Base-by-base conservation (phyloP, 2,888 invertebrate genomes). In the Antitype chi region DNA sequence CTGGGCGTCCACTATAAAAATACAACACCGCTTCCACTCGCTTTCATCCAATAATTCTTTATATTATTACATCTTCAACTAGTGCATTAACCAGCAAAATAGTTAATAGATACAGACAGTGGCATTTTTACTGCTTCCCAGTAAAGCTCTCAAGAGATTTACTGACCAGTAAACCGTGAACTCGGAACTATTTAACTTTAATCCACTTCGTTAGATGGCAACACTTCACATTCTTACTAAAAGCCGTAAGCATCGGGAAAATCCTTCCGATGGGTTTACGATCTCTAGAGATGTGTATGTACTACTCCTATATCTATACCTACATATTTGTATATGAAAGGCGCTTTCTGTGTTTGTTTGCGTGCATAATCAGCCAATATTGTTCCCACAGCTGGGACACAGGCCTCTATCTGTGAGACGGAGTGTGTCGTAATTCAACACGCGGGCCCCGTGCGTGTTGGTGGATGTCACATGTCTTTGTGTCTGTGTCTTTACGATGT, bases 131-230 rank as follows among this genome's bases (percentile, higher is more conserved):
- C 52, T 63, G 53, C 71, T 71, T 59, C n/a, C 53, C 28, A 62
- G 69, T 55, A 72, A 70, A 32, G 13, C 62, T 68, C 43, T 60
- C 47, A 43, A 32, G 69, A 55, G 74, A 74, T 80, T 69, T 70
- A 55, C 53, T 62, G 60, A 7, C 74, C 69, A 64, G 71, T 32
- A 70, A 60, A 74, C 49, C 66, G 59, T 76, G 67, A 74, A 84
- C 47, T 47, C 20, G 28, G 47, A 74, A 76, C 74, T 74, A 74
- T 76, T 84, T 72, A 76, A 74, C 57, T 74, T 74, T 53, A 81
- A 85, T 76, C 72, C 64, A 70, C 74, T 85, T 60, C 70, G 76
- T 53, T 71, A 74, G 71, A 67, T 84, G 75, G 70, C 67, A 75
- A 49, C 57, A 74, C 70, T 72, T 64, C 64, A 38, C 60, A 67